These are phyloP conservation scores for Serilophus lunatus DNA, from an alignment of 2,113 vertebrate genomes.

Conservation along the genomic window DNA sequence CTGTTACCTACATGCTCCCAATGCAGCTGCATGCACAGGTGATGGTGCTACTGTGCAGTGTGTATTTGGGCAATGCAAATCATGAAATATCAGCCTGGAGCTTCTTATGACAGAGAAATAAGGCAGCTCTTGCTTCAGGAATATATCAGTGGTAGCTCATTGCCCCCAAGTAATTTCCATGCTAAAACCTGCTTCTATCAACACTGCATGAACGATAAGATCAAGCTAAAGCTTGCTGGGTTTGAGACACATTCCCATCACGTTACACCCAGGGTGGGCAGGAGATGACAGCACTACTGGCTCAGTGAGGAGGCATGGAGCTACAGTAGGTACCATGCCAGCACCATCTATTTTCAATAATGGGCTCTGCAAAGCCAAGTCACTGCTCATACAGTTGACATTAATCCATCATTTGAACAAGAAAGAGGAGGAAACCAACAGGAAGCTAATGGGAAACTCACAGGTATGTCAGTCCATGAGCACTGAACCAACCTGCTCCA, in stretches of 20 bases:
- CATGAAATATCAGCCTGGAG: neutral
- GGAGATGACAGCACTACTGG: neutral
- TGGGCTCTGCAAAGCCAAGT: neutral
- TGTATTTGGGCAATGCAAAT: neutral
- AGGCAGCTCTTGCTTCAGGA: neutral
- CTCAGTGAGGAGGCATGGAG: neutral
- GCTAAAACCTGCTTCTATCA: neutral
- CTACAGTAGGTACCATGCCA: neutral
- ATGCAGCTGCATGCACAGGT: accelerated
- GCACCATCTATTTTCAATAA: neutral
- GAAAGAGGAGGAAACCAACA: neutral
- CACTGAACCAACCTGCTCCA: neutral
- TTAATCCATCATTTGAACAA: neutral
- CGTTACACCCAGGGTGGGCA: neutral
- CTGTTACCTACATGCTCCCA: accelerated
- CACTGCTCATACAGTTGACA: neutral
- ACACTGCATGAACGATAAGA: neutral
- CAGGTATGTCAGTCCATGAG: neutral
- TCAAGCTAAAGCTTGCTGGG: neutral
- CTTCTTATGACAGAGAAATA: neutral
- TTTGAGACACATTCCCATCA: neutral
- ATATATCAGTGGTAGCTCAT: neutral
- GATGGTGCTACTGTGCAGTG: neutral
- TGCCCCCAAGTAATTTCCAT: neutral
- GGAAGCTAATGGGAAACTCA: neutral